phyloP scores from a whole-genome alignment of 2,113 vertebrate species.

The Circaetus gallicus region DNA sequence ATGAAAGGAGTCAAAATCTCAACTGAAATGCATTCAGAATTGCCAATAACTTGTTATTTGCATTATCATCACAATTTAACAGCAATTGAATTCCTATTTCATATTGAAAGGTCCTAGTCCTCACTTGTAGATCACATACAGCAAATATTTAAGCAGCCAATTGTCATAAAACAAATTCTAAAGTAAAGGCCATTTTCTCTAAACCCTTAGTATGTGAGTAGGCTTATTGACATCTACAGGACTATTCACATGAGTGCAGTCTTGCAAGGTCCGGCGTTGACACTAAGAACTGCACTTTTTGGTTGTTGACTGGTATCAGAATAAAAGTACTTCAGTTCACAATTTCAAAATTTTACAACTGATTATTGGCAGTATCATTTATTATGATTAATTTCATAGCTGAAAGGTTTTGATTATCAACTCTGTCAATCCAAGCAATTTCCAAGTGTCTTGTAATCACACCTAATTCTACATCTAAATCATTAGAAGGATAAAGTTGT shows the following conservation, averaged over 20 bases:
- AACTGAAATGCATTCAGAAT: background rate
- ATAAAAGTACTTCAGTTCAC: background rate
- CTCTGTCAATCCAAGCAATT: background rate
- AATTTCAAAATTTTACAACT: background rate
- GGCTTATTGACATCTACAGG: background rate
- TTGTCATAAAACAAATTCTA: background rate
- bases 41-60: background rate
- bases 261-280: background rate
- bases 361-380: background rate
- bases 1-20: background rate
- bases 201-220: background rate
- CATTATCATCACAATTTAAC: background rate
- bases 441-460: constrained; percentile 36
- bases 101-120: background rate
- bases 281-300: background rate
- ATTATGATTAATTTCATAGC: background rate
- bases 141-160: background rate
- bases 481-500: constrained; percentile 42
- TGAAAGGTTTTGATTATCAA: background rate
- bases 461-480: constrained; percentile 16
- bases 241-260: background rate
- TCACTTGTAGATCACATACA: background rate
- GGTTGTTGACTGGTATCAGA: background rate
- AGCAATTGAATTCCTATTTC: background rate
- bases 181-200: background rate